A percentile compares a stretch with the other conserved stretches of the same genome.
These are phyloP conservation scores for Calliphora vicina DNA, from an alignment of 1,140 invertebrate species.

Conservation along the genomic window DNA sequence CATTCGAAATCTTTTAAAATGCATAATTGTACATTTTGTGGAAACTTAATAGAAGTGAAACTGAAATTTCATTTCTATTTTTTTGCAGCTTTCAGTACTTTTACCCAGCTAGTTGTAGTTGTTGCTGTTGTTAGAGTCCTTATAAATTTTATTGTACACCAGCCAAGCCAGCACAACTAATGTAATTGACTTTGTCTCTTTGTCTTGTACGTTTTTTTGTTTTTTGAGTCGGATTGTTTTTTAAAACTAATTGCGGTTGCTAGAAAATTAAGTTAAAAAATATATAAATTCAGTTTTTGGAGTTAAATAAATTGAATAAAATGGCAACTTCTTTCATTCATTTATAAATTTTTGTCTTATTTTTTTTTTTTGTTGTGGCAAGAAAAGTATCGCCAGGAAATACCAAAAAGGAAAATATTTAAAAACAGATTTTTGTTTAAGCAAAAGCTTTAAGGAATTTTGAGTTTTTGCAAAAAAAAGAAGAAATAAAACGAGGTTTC, in stretches of 20 bases:
- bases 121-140: no score
- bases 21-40: background rate
- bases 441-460: background rate
- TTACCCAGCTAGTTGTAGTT: background rate
- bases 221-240: background rate
- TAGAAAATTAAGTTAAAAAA: background rate
- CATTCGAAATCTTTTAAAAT: background rate
- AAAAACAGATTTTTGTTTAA: background rate
- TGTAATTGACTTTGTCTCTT: conserved; percentile 12
- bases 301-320: background rate
- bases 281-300: background rate
- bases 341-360: background rate
- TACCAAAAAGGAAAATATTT: background rate
- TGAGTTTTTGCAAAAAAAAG: background rate
- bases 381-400: background rate
- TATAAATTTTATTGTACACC: background rate
- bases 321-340: background rate
- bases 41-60: conserved; percentile 1
- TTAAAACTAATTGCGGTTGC: background rate
- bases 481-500: background rate
- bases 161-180: background rate
- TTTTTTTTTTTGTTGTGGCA: background rate
- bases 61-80: background rate
- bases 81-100: background rate
- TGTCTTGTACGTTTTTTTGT: background rate